Evolutionary conservation across 2,888 invertebrate genomes (phyloP), one percentile per base, ranked within the genome.

Genomic region (Protodeltote pygarga): DNA sequence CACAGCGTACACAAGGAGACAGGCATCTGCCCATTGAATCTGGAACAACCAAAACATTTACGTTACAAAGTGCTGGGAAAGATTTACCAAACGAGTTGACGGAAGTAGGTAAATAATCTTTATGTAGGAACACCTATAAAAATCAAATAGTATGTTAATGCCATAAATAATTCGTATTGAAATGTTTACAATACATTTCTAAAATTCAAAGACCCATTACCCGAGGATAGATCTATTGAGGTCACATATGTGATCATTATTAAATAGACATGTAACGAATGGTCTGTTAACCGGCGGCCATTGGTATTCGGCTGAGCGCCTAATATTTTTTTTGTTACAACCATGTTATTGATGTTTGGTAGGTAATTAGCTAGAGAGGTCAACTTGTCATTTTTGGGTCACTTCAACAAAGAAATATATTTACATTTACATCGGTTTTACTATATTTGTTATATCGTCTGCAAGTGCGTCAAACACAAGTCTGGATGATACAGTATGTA

Each of bases 11-110:
- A 96, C 96, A 28, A 96, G 93, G 8, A 96, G 93, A 73, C 95
- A 95, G 0, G 95, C 96, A 77, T 96, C 96, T 1, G 96, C 95
- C 95, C 96, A 95, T 79, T 95, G 94, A 44, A 96, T 94, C 87
- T 93, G 81, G 21, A 87, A 86, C 84, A 53, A 34, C 13, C 27
- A 51, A 34, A 35, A 42, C 40, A 39, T 58, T n/a, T n/a, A n/a
- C n/a, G n/a, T n/a, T 34, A 58, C 23, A 60, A 47, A 48, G 23
- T 47, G 60, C 47, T 38, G 49, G 51, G 14, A 47, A 39, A 49
- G 47, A 40, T 52, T 59, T 41, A 37, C 25, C 52, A 52, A 54
- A 38, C 53, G 41, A 25, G 21, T 27, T 53, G 49, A 47, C 62
- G 64, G 63, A 55, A 65, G 45, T 42, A 14, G 39, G 32, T 21